Evolutionary conservation across 2,113 vertebrate genomes (phyloP), one percentile per base, ranked within the genome.

Genomic region (Kryptolebias marmoratus): DNA sequence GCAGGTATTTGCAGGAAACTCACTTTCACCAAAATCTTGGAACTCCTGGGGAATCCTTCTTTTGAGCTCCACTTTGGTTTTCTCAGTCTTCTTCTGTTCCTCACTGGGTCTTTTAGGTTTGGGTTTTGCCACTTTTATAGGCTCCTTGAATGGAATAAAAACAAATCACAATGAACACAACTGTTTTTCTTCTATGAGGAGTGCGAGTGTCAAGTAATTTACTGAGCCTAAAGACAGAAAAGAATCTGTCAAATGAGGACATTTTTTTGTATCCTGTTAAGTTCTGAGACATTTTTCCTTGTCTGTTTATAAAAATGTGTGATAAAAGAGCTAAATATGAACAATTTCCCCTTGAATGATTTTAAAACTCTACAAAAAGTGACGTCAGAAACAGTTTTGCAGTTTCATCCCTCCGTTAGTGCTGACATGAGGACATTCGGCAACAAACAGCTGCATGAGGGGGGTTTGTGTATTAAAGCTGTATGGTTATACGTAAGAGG

Each of bases 1-100:
- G 7, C 32, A 36, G 32, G 32, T 5, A 53, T 64, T 39, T 32
- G 18, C 62, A 2, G 5, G 0, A 53, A 16, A 85, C 96, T 94
- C 92, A 96, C 97, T 94, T 78, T 98, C 97, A 18, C 67, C 91
- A 50, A 86, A 86, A 1, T 98, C 96, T 27, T 98, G 95, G 5
- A 95, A 93, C 73, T 98, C 97, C 56, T 91, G 77, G 0, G 95
- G 94, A 12, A 90, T 2, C 0, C 93, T 85, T 49, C 95, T 94
- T 87, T 90, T 92, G n/a, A 88, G 86, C 70, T 96, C 96, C 58
- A 95, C 94, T 64, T 95, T 92, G 0, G 85, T 68, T 76, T 94
- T 96, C 73, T 96, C 96, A 0, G 92, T 71, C 50, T 91, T 91
- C 50, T 95, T 92, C 22, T 93, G 78, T 2, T 95, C 85, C 1